These are phyloP conservation scores for Cyanoliseus patagonus DNA, from an alignment of 2,113 vertebrate species.

Conservation along the genomic window DNA sequence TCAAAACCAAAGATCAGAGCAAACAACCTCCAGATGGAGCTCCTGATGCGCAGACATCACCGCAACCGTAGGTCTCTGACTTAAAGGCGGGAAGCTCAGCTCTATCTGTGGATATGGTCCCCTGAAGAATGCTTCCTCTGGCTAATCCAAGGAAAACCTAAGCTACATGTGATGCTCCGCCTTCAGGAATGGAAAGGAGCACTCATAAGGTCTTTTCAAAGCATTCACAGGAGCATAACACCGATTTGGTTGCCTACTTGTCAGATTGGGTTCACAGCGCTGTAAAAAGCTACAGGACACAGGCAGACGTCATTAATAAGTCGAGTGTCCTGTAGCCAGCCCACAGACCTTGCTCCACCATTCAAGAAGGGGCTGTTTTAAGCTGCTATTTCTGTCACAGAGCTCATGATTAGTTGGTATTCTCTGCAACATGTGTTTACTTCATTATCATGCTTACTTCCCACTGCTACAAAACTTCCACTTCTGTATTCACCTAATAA, in stretches of 20 bases:
- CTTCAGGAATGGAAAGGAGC: not conserved
- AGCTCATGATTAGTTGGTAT: not conserved
- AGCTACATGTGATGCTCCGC: not conserved
- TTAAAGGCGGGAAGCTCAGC: fast-evolving
- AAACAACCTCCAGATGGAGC: constrained; percentile 58
- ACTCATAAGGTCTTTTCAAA: not conserved
- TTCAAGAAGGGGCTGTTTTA: not conserved
- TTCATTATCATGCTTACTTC: constrained; percentile 37
- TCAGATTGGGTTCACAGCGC: not conserved
- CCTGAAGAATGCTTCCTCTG: not conserved
- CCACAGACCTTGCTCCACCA: not conserved
- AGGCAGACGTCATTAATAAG: not conserved
- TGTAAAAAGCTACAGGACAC: not conserved
- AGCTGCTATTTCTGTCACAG: not conserved
- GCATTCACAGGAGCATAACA: not conserved
- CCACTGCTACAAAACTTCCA: constrained; percentile 8
- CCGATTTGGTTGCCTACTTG: not conserved
- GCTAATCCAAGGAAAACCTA: not conserved
- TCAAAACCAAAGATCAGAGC: not conserved
- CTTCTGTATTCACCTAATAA: constrained; percentile 43
- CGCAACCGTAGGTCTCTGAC: fast-evolving
- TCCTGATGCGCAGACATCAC: not conserved
- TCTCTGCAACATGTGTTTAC: constrained; percentile 54
- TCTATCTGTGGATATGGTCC: not conserved
- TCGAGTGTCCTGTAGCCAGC: not conserved